phyloP scores from a whole-genome alignment of 2,113 vertebrate species.

The Rhinoderma darwinii region DNA sequence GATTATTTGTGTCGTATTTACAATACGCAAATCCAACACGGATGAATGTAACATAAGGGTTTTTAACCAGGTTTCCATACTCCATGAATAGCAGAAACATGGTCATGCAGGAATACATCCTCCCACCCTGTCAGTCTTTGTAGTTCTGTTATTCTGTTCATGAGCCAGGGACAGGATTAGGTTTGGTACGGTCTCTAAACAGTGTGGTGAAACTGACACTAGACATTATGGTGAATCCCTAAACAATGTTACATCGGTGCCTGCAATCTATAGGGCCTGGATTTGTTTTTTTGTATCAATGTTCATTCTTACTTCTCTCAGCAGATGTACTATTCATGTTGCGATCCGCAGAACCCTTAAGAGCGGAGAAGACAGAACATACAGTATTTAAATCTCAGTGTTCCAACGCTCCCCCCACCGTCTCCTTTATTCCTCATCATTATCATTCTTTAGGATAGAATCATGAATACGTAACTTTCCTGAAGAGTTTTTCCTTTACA shows the following conservation, averaged over 20 bases:
- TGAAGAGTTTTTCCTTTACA: conserved; percentile 60
- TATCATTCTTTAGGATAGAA: conserved; percentile 62
- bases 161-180: too few species aligned
- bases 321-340: not conserved
- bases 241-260: not conserved
- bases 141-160: too few species aligned
- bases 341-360: not conserved
- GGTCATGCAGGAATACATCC: too few species aligned
- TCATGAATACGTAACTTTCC: conserved; percentile 61
- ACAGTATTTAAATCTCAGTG: conserved; percentile 64
- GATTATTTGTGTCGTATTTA: too few species aligned
- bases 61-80: not conserved
- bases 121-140: too few species aligned
- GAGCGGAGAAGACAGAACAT: not conserved
- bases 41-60: too few species aligned
- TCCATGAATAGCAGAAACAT: not conserved
- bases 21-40: too few species aligned
- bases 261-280: not conserved
- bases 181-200: too few species aligned
- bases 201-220: too few species aligned
- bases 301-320: not conserved
- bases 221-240: not conserved
- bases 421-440: conserved; percentile 22
- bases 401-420: conserved; percentile 60
- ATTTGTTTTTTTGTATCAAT: not conserved